Base-by-base conservation (phyloP, 1,140 invertebrate species). In the Scaptomyza montana region DNA sequence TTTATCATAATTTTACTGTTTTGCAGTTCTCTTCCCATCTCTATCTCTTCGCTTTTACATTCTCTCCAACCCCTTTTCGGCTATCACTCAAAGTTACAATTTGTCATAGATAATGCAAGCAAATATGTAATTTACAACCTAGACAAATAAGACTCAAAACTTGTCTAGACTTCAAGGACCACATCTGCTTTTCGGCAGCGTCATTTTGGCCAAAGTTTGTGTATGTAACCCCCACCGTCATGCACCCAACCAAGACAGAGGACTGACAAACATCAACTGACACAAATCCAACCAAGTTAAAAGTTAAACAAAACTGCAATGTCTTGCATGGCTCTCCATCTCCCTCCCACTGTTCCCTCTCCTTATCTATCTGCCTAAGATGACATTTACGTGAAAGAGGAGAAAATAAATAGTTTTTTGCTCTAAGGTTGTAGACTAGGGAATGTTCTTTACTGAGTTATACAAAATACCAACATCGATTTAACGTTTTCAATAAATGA, bases 231-330 rank as follows among this genome's bases (percentile, higher is more conserved):
- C 1, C 1, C 33, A 25, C 60, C 28, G 33, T n/a, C 43, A n/a
- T 36, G 12, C 50, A 41, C 8, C 30, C 43, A 8, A 6, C 10
- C 43, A 21, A 39, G 30, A 54, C 54, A 43, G 47, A 13, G 7
- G 36, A 57, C 45, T 55, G 41, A 54, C 46, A 59, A 36, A 69
- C 71, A 74, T 49, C 67, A 74, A 55, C 47, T 75, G 79, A 75
- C 80, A 76, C 65, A 82, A 84, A 84, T 82, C 76, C 71, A 51
- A 56, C 16, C 63, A 76, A 59, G 71, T 78, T 51, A 81, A 84
- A 84, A 82, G 80, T 82, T 77, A 82, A 78, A 82, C 79, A 77
- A 72, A 75, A 82, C 61, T 63, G 59, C 61, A 70, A 65, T 54
- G 66, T 30, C 71, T 57, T 72, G 39, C 53, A 41, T 41, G 47